A percentile compares a stretch with the other conserved stretches of the same genome.
Evolutionary conservation across 1,140 invertebrate species (phyloP).

Genomic region (Saccostrea cuccullata): DNA sequence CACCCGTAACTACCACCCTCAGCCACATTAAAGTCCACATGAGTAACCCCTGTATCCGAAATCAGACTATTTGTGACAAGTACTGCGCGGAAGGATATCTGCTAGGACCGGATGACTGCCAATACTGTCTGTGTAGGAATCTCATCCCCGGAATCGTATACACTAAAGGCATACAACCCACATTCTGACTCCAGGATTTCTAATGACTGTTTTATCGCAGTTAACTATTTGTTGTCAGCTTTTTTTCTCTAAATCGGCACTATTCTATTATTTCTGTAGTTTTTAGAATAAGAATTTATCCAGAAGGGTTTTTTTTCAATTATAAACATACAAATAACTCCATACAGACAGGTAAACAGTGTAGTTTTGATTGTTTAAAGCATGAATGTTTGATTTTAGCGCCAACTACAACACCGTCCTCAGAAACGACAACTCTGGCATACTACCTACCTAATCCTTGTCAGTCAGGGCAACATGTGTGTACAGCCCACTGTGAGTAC

Average conservation of each 20-base stretch:
- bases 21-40: not conserved
- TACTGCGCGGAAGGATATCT: slow-evolving; percentile 44
- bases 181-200: not conserved
- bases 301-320: too few species aligned
- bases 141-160: not conserved
- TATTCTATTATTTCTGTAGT: too few species aligned
- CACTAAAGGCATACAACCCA: not conserved
- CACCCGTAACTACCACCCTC: not conserved
- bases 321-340: too few species aligned
- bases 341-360: not conserved
- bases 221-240: too few species aligned
- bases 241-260: too few species aligned
- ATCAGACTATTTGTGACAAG: slow-evolving; percentile 32
- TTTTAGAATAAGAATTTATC: too few species aligned
- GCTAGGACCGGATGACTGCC: slow-evolving; percentile 37
- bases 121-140: slow-evolving; percentile 46
- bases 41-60: slow-evolving; percentile 39
- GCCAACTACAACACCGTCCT: slow-evolving; percentile 14
- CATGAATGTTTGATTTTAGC: not conserved
- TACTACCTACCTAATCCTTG: slow-evolving; percentile 42
- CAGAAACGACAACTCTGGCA: slow-evolving; percentile 28
- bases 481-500: slow-evolving; percentile 33
- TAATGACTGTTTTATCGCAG: too few species aligned
- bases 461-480: slow-evolving; percentile 35
- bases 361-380: not conserved